phyloP scores from a whole-genome alignment of 2,797 vertebrate genomes.

The Gorsachius magnificus region DNA sequence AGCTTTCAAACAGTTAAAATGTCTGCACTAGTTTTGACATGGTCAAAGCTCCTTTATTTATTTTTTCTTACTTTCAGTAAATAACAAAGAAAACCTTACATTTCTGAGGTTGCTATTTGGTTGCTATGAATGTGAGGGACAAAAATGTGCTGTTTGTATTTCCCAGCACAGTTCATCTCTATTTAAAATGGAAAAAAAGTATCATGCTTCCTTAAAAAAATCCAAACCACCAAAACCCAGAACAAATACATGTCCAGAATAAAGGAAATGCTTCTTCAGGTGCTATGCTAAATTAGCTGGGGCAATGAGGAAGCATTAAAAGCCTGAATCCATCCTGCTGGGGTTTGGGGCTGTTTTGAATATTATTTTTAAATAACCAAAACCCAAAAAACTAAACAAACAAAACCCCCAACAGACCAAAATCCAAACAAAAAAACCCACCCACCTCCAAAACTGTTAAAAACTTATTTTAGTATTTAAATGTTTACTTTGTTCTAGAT shows the following conservation, averaged over 20 bases:
- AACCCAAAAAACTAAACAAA: neutral
- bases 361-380: neutral
- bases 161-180: neutral
- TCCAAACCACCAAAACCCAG: neutral
- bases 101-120: neutral
- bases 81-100: neutral
- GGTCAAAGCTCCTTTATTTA: neutral
- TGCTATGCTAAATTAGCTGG: neutral
- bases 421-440: rapidly evolving
- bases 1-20: constrained; percentile 61
- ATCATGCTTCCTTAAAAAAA: neutral
- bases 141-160: neutral
- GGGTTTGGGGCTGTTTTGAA: neutral
- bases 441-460: neutral
- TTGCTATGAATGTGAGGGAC: neutral
- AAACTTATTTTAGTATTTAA: no score
- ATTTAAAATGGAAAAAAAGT: neutral
- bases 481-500: no score
- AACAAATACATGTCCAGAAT: neutral
- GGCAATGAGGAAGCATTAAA: neutral
- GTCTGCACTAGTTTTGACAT: constrained; percentile 34
- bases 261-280: neutral
- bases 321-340: neutral
- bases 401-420: neutral
- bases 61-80: neutral